Base-by-base conservation (phyloP, 2,888 invertebrate genomes). In the Uropetala carovei region DNA sequence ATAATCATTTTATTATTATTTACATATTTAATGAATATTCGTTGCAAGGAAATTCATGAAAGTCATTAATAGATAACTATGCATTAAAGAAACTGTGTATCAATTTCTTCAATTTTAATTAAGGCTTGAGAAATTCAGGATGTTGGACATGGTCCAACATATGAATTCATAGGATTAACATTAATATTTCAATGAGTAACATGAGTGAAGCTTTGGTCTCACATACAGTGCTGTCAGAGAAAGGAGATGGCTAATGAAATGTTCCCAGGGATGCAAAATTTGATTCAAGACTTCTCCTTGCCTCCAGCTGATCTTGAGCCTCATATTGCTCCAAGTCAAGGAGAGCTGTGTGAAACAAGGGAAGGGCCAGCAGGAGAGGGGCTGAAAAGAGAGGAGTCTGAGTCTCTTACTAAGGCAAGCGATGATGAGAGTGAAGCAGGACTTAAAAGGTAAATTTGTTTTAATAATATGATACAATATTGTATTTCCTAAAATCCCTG, bases 391-490 rank as follows among this genome's bases (percentile, higher is more conserved):
- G 57, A 18, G 18, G 57, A 83, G 4, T 83, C 83, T 11, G 83
- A 83, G 2, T 56, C 16, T 7, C 43, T 83, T 18, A 56, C 83
- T 11, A 83, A 83, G 83, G 57, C 83, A 18, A 83, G 83, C n/a
- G 83, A 83, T 83, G 83, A 83, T 9, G 83, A 83, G 57, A 83
- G 2, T 57, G 83, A 83, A n/a, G 27, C 83, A 83, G 56, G 5
- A 18, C 18, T 83, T 56, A n/a, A 43, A 56, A 43, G 83, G 83
- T 83, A 83, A 10, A 64, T 18, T 64, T 18, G n/a, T 5, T 43
- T 43, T 43, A 43, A 1, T 43, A 43, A 43, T 43, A 43, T 43
- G 5, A 43, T 43, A 43, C 1, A 43, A 43, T 43, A 43, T 43
- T 43, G 43, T 43, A n/a, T n/a, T n/a, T n/a, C n/a, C n/a, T n/a